These are phyloP conservation scores for Ditula angustiorana DNA, from an alignment of 2,888 invertebrate species.

Conservation along the genomic window DNA sequence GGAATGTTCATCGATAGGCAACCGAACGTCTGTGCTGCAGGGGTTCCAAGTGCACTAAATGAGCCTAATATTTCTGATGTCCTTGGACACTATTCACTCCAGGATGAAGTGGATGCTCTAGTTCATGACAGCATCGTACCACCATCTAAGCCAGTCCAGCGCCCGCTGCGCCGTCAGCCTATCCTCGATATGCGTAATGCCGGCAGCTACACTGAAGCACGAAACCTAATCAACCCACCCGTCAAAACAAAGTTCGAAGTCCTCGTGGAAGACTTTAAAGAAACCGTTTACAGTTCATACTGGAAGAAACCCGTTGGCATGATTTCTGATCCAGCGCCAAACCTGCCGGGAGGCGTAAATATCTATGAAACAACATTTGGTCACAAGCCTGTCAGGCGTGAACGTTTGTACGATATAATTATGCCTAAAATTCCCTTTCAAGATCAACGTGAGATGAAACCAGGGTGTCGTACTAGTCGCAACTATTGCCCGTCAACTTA, in stretches of 20 bases:
- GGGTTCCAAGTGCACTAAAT: constrained; percentile 57
- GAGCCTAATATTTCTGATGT: constrained; percentile 54
- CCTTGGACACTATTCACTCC: constrained; percentile 28
- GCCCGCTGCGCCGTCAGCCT: constrained; percentile 64
- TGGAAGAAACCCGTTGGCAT: constrained; percentile 68
- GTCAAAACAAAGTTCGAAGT: constrained; percentile 68
- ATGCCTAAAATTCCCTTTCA: constrained; percentile 68
- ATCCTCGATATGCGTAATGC: constrained; percentile 63
- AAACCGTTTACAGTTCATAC: constrained; percentile 68
- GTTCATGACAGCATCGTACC: constrained; percentile 63
- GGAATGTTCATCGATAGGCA: constrained; percentile 72
- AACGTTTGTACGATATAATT: constrained; percentile 68
- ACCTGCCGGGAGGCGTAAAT: constrained; percentile 73
- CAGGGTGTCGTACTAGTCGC: constrained; percentile 60
- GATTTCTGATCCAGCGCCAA: constrained; percentile 64
- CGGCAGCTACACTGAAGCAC: constrained; percentile 54
- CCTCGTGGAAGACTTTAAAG: constrained; percentile 68
- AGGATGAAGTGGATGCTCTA: constrained; percentile 72
- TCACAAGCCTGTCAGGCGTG: constrained; percentile 58
- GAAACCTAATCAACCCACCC: constrained; percentile 63
- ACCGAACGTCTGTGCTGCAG: constrained; percentile 71
- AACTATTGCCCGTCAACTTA: constrained; percentile 74
- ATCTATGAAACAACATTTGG: constrained; percentile 64
- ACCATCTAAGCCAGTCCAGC: constrained; percentile 59
- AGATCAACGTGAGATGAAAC: constrained; percentile 60